Evolutionary conservation across 2,888 invertebrate species (phyloP).

Genomic region (Epinotia bilunana): DNA sequence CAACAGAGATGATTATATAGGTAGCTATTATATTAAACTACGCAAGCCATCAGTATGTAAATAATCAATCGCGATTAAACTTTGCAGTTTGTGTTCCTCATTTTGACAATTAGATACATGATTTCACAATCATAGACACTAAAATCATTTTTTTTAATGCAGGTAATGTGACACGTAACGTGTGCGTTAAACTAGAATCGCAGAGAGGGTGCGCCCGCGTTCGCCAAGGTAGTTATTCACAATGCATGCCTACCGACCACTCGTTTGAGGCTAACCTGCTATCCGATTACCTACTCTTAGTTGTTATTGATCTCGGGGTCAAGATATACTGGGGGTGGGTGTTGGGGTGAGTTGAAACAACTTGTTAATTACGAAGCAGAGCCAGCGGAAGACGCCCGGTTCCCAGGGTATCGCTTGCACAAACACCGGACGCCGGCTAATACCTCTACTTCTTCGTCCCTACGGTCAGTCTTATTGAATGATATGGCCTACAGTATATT

Average conservation of each 20-base stretch:
- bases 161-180: background rate
- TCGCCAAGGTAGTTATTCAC: background rate
- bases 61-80: background rate
- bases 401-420: conserved; percentile 82
- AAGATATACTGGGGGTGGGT: background rate
- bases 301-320: background rate
- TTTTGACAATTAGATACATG: background rate
- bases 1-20: background rate
- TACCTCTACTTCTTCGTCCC: conserved; percentile 50
- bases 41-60: background rate
- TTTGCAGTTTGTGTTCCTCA: background rate
- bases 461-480: conserved; percentile 44
- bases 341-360: background rate
- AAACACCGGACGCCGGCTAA: conserved; percentile 74
- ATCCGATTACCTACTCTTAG: background rate
- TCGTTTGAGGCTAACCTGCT: background rate
- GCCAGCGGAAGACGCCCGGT: conserved; percentile 73
- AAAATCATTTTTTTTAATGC: background rate
- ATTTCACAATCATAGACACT: background rate
- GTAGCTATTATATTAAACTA: background rate
- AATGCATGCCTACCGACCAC: background rate
- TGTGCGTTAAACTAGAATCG: conserved; percentile 45
- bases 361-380: conserved; percentile 40
- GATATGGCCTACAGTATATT: conserved; percentile 22
- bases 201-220: conserved; percentile 54